These are phyloP conservation scores for Neotoxoptera formosana DNA, from an alignment of 1,140 invertebrate genomes.

Conservation along the genomic window DNA sequence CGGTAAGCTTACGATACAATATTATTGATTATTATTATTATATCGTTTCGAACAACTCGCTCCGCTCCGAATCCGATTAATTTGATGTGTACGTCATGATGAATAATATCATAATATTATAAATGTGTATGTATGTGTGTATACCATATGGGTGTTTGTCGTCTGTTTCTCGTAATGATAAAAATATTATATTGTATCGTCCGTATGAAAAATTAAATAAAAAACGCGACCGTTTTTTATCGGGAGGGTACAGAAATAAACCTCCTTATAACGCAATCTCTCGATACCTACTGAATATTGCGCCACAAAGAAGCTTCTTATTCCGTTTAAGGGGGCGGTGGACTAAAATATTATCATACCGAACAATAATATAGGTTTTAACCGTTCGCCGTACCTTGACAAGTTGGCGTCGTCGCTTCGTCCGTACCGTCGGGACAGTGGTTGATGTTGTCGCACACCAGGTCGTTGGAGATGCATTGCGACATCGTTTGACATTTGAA, in stretches of 20 bases:
- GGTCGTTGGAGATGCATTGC: constrained; percentile 88
- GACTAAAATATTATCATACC: too few species aligned
- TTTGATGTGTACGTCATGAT: background rate
- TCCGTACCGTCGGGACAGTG: constrained; percentile 93
- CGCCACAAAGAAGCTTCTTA: too few species aligned
- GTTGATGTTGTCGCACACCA: constrained; percentile 88
- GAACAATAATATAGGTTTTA: background rate
- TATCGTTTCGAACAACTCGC: background rate
- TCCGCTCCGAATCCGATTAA: background rate
- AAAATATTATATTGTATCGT: too few species aligned
- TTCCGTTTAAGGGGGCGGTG: too few species aligned
- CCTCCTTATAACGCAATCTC: too few species aligned
- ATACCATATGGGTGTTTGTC: background rate
- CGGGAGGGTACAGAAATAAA: too few species aligned
- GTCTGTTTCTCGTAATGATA: too few species aligned
- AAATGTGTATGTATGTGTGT: background rate
- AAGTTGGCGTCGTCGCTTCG: constrained; percentile 80
- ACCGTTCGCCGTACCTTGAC: constrained; percentile 72
- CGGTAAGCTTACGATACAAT: background rate
- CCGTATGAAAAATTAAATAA: background rate
- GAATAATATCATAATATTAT: background rate
- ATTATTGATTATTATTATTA: constrained; percentile 10
- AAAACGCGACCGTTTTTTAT: background rate
- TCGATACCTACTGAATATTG: too few species aligned
- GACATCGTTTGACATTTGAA: constrained; percentile 84